Base-by-base conservation (phyloP, 1,140 invertebrate genomes). In the Aculops lycopersici region DNA sequence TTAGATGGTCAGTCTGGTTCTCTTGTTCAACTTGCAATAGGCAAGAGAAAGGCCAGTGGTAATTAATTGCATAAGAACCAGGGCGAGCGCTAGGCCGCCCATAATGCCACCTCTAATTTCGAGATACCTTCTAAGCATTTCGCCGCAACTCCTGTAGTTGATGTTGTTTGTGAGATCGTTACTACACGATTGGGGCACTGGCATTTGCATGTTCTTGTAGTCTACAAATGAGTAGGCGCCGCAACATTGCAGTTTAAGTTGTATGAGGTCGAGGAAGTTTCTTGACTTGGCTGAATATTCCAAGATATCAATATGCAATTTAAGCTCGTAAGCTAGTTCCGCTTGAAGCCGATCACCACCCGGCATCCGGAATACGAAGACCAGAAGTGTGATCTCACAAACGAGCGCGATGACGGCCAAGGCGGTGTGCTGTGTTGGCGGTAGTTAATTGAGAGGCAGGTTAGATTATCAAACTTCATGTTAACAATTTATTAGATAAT, bases 211-310 rank as follows among this genome's bases (percentile, higher is more conserved):
- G 20, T 45, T 41, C 18, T 45, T 38, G 37, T 52, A 52, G 40
- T 52, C 51, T 21, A 47, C 35, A 19, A 43, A 45, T 18, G 46
- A 43, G 16, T 47, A 38, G 8, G 48, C 51, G 3, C 51, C 51
- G 41, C 51, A 52, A 35, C 51, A 52, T 44, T 52, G 50, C 16
- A 52, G 31, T 47, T 51, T 49, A 3, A 50, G 35, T 41, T 52
- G 51, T 21, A 52, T 41, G 1, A 52, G 39, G 24, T 52, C 48
- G 13, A 52, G 20, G 39, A 52, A 52, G 16, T 43, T 16, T 39
- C 47, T 36, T 4, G 47, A 43, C 14, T 43, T 19, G 16, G 38
- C 39, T 17, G 41, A 39, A 15, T 41, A 20, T 24, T 49, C 19
- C 8, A 31, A 35, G 3, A 21, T 36, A 4, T 50, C 41, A 16